Conservation (phyloP, 2,888 invertebrate species). For the Crocallis elinguaria region DNA sequence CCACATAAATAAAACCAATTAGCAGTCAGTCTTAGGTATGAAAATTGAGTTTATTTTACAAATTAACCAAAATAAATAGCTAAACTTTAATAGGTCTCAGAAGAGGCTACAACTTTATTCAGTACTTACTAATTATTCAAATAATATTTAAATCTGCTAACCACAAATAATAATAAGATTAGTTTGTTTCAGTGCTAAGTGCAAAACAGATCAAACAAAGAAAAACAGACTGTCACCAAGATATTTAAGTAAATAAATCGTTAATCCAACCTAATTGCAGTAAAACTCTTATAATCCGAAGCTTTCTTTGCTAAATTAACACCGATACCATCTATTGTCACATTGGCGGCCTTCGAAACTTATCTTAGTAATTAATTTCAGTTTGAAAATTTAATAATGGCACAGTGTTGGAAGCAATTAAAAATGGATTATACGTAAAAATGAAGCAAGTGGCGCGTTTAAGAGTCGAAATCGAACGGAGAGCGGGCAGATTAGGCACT, state of each 20-base stretch:
- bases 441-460: constrained; percentile 75
- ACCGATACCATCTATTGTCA: constrained; percentile 77
- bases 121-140: not conserved
- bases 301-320: constrained; percentile 74
- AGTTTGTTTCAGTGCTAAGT: not conserved
- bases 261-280: constrained; percentile 33
- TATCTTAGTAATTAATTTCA: constrained; percentile 75
- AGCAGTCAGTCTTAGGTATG: not conserved
- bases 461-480: constrained; percentile 76
- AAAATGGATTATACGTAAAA: constrained; percentile 82
- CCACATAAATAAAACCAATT: not conserved
- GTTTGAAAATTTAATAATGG: constrained; percentile 74
- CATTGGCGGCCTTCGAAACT: constrained; percentile 70
- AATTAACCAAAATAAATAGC: not conserved
- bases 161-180: not conserved
- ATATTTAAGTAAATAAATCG: constrained; percentile 50
- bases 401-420: constrained; percentile 72
- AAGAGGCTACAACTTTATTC: not conserved
- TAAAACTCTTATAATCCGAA: constrained; percentile 49
- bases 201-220: not conserved
- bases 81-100: not conserved
- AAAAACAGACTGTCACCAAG: constrained; percentile 17
- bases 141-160: not conserved
- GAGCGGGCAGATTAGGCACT: constrained; percentile 78
- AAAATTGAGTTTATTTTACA: not conserved